A percentile compares a stretch with the other conserved stretches of the same genome.
phyloP scores from a whole-genome alignment of 2,113 vertebrate species.

The Mirza zaza region DNA sequence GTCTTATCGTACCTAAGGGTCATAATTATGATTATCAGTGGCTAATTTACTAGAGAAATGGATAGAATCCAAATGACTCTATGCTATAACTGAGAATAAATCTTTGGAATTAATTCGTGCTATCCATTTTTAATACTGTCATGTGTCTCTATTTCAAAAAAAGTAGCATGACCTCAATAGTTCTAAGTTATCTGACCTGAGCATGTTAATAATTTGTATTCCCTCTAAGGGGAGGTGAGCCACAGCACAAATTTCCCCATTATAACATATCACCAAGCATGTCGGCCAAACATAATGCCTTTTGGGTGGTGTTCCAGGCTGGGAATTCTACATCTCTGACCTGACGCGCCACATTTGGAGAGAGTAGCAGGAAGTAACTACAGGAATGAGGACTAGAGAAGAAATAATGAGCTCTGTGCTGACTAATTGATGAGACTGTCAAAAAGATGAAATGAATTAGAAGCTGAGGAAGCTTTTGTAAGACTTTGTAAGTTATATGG shows the following conservation, averaged over 20 bases:
- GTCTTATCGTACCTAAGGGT: constrained; percentile 7
- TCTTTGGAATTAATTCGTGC: constrained; percentile 35
- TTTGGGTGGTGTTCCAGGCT: neutral
- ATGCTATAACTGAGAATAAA: constrained; percentile 52
- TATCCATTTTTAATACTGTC: constrained; percentile 25
- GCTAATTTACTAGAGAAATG: constrained; percentile 59
- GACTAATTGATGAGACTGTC: neutral
- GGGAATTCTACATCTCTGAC: neutral
- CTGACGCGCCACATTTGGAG: neutral
- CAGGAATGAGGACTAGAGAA: neutral
- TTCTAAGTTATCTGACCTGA: constrained; percentile 17
- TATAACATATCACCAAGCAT: neutral
- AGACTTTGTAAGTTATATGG: constrained; percentile 9
- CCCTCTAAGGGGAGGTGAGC: neutral
- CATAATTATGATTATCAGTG: constrained; percentile 53
- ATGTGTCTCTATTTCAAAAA: neutral
- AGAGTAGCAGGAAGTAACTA: constrained; percentile 11
- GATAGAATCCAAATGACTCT: constrained; percentile 51
- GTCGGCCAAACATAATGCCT: neutral
- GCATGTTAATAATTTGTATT: neutral
- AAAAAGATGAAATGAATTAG: constrained; percentile 28
- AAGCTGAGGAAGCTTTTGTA: neutral
- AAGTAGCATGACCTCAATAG: neutral
- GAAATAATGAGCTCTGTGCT: constrained; percentile 33
- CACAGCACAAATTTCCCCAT: neutral